Conservation (phyloP, 2,113 vertebrate species). For the Aegithalos caudatus region DNA sequence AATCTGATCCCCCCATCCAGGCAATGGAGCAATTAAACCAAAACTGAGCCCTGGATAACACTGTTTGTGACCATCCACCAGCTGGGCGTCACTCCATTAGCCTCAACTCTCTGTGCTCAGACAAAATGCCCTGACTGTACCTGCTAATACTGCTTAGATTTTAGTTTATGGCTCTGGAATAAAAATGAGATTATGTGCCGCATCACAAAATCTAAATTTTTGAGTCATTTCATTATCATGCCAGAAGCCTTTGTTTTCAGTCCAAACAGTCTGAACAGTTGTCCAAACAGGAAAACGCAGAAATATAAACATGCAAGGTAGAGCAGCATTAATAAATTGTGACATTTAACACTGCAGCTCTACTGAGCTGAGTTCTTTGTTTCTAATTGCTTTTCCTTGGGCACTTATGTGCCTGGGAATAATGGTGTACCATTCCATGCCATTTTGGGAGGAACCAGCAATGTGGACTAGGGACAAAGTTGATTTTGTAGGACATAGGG, state of each 20-base stretch:
- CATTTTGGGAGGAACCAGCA: neutral
- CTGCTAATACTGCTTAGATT: neutral
- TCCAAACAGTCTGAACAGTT: slow-evolving; percentile 39
- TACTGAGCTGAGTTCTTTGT: neutral
- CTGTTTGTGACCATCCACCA: fast-evolving
- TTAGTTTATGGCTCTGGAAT: neutral
- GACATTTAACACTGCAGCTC: neutral
- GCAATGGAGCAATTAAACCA: neutral
- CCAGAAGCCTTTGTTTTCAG: slow-evolving; percentile 41
- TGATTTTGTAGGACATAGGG: neutral
- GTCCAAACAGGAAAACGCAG: slow-evolving; percentile 52
- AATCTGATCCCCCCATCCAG: neutral
- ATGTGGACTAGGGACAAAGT: neutral
- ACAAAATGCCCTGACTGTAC: neutral
- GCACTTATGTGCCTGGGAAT: fast-evolving
- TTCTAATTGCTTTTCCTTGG: neutral
- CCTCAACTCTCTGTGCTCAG: neutral
- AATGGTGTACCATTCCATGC: neutral
- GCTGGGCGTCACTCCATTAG: neutral
- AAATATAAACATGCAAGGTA: slow-evolving; percentile 16
- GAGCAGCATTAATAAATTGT: neutral
- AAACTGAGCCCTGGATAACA: neutral
- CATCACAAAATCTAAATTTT: neutral
- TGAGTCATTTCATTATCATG: neutral
- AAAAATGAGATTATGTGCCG: neutral